Percentiles rank a stretch among this genome's conserved stretches.
These are phyloP conservation scores for Loriculus beryllinus DNA, from an alignment of 2,797 vertebrate species.

Conservation along the genomic window DNA sequence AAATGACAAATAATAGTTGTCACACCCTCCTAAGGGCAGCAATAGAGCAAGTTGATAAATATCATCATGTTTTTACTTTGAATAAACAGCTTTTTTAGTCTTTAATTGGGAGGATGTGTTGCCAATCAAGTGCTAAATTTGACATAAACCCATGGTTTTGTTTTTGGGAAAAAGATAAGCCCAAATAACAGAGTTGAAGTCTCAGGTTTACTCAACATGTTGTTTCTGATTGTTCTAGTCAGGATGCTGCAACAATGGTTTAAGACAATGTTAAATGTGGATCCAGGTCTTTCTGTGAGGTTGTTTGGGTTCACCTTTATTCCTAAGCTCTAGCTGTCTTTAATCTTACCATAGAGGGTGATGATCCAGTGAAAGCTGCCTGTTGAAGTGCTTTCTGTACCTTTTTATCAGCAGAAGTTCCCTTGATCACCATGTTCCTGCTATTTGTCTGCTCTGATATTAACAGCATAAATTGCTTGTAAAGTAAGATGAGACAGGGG, in stretches of 20 bases:
- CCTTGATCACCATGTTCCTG: neutral
- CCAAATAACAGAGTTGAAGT: neutral
- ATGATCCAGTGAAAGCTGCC: neutral
- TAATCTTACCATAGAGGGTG: rapidly evolving
- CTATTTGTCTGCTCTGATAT: neutral
- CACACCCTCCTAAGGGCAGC: neutral
- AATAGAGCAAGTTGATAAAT: neutral
- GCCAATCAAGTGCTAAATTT: neutral
- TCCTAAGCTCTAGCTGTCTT: neutral
- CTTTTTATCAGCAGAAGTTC: neutral
- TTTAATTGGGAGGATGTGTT: neutral
- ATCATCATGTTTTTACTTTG: neutral
- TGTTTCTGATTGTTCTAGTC: neutral
- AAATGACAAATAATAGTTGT: neutral
- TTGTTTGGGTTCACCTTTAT: neutral
- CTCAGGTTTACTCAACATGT: neutral
- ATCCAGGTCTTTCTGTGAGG: neutral
- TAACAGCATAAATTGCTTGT: neutral
- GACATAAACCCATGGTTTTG: neutral
- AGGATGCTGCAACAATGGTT: neutral
- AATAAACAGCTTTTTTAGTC: neutral
- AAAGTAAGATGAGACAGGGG: neutral
- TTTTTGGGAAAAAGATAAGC: neutral
- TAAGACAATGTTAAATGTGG: neutral
- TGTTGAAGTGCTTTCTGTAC: neutral